Evolutionary conservation across 1,140 invertebrate genomes (phyloP).

Genomic region (Ephestia elutella): DNA sequence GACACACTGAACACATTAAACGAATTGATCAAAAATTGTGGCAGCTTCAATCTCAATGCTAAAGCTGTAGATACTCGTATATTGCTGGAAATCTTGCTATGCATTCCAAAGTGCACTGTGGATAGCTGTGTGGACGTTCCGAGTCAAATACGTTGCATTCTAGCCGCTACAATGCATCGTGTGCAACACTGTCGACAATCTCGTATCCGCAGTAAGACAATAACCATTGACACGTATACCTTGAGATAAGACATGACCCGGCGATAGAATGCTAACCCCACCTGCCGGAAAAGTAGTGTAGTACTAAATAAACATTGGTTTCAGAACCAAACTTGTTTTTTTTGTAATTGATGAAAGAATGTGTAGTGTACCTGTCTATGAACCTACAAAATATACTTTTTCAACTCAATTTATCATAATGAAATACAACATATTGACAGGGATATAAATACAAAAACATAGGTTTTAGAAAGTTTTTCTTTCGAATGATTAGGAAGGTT

Average conservation of each 20-base stretch:
- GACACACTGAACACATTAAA: too few species aligned
- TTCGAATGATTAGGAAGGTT: too few species aligned
- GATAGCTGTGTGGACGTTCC: neutral
- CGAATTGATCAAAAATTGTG: neutral
- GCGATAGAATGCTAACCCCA: neutral
- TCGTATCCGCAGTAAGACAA: neutral
- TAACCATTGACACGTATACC: neutral
- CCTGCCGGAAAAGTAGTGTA: too few species aligned
- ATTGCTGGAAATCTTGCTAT: neutral
- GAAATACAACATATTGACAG: too few species aligned
- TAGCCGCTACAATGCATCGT: neutral
- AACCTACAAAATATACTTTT: too few species aligned
- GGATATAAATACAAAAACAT: too few species aligned
- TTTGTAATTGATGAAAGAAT: too few species aligned
- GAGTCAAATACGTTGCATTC: neutral
- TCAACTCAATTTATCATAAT: too few species aligned
- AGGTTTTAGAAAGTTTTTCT: too few species aligned
- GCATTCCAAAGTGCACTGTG: neutral
- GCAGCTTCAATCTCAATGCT: neutral
- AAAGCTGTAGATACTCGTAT: neutral
- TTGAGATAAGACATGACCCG: slow-evolving; percentile 10
- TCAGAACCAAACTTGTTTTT: too few species aligned
- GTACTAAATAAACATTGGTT: too few species aligned
- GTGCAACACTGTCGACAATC: neutral
- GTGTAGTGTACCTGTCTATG: too few species aligned